Base-by-base conservation (phyloP, 92 coral and sea anemone genomes). In the Desmophyllum pertusum region DNA sequence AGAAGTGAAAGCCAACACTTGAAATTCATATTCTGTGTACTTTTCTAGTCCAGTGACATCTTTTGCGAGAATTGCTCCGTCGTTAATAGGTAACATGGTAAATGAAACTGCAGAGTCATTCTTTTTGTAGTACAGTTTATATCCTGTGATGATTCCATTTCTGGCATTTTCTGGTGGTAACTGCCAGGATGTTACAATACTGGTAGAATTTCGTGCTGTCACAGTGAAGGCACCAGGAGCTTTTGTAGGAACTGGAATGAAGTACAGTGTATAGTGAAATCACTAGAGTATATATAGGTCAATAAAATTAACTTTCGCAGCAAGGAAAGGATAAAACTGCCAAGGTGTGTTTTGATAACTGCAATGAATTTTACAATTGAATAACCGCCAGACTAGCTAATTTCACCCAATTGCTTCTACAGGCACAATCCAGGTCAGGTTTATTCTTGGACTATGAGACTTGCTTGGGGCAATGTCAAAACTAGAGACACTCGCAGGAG, bases 1-100 rank as follows among this genome's bases (percentile, higher is more conserved):
- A n/a, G n/a, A n/a, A 53, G 80, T 70, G 19, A 63, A 23, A 1
- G 89, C 89, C 45, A 35, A 77, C 19, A 85, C 89, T 70, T 76
- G 51, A 21, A 73, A 73, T 66, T 66, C 72, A 36, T 66, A 66
- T 36, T 66, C 41, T 10, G 72, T 66, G 41, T 66, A 66, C 8
- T 66, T 66, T 0, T 29, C n/a, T 33, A 66, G 72, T 3, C 29
- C 41, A 35, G 10, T 0, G 6, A 66, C 41, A 66, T 36, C 25
- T 66, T 36, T 66, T 33, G 29, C 13, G 0, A 14, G 9, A 14
- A 27, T 66, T 36, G 10, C 5, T 0, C 0, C 72, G 13, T 25
- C 43, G 14, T 0, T 14, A 36, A 36, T 18, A 14, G 8, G 0
- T 10, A 3, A 1, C 25, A 14, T 36, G 25, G n/a, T 27, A 11